These are phyloP conservation scores for Catharus ustulatus DNA, from an alignment of 2,797 vertebrate genomes.

Conservation along the genomic window DNA sequence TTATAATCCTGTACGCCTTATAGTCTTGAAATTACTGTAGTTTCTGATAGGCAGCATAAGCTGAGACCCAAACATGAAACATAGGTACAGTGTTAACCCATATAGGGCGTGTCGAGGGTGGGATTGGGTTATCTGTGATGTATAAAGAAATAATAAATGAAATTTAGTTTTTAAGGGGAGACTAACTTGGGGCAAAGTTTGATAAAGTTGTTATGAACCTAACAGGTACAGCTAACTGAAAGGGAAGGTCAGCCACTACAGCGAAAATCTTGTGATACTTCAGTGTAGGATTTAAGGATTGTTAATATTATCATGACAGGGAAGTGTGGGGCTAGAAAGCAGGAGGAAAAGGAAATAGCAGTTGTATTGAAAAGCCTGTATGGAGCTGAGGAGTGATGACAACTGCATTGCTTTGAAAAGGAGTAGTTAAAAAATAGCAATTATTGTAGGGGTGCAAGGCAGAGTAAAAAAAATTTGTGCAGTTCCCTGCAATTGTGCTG, in stretches of 20 bases:
- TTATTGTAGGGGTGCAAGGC: not conserved
- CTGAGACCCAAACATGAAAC: not conserved
- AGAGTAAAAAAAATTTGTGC: not conserved
- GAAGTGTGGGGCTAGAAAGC: not conserved
- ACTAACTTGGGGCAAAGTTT: not conserved
- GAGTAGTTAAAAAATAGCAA: not conserved
- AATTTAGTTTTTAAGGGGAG: not conserved
- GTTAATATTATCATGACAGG: not conserved
- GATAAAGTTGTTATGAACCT: not conserved
- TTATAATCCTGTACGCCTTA: too few relatives aligned
- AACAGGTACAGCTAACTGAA: not conserved
- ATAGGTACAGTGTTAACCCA: not conserved
- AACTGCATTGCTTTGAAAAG: not conserved
- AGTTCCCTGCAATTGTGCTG: not conserved
- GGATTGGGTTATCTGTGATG: not conserved
- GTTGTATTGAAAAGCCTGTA: not conserved
- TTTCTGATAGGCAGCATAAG: not conserved
- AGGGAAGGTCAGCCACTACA: not conserved
- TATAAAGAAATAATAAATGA: not conserved
- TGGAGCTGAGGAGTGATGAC: not conserved
- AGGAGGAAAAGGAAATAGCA: not conserved
- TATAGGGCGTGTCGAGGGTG: too few relatives aligned
- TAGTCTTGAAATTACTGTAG: not conserved
- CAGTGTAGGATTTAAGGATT: not conserved
- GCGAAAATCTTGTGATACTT: not conserved